Conservation (phyloP, 2,797 vertebrate genomes). For the Crenuchus spilurus region DNA sequence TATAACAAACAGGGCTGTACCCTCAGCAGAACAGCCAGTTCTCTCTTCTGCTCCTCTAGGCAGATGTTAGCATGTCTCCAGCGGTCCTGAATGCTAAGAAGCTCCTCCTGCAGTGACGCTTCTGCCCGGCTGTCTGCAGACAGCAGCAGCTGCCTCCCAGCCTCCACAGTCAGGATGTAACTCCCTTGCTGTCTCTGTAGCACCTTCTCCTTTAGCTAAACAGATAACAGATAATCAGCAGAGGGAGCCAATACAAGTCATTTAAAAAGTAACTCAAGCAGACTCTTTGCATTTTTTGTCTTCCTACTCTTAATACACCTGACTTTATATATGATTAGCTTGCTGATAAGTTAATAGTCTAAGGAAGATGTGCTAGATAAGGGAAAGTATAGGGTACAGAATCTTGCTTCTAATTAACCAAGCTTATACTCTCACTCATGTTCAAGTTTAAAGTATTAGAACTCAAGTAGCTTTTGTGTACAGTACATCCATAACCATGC, state of each 20-base stretch:
- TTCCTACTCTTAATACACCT: too few relatives aligned
- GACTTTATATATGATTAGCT: too few relatives aligned
- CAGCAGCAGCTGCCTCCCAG: conserved; percentile 89
- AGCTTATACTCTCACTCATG: neutral
- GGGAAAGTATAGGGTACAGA: too few relatives aligned
- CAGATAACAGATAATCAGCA: conserved; percentile 51
- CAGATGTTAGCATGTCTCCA: conserved; percentile 85
- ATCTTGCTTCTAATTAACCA: too few relatives aligned
- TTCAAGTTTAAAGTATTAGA: neutral
- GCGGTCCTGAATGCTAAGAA: conserved; percentile 89
- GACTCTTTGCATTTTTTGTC: neutral
- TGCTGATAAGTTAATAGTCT: too few relatives aligned
- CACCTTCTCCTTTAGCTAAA: conserved; percentile 91
- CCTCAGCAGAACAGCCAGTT: conserved; percentile 85
- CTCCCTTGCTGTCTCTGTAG: conserved; percentile 92
- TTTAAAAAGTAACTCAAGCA: neutral
- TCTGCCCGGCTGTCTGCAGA: conserved; percentile 85
- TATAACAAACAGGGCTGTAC: conserved; percentile 64
- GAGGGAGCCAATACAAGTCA: neutral
- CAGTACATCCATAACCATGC: neutral
- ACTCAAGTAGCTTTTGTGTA: neutral
- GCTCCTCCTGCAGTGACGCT: conserved; percentile 85
- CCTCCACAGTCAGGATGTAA: conserved; percentile 93
- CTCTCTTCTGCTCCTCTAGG: conserved; percentile 89
- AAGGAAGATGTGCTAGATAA: too few relatives aligned